Conservation (phyloP, 2,113 vertebrate species). For the Ellobius talpinus region DNA sequence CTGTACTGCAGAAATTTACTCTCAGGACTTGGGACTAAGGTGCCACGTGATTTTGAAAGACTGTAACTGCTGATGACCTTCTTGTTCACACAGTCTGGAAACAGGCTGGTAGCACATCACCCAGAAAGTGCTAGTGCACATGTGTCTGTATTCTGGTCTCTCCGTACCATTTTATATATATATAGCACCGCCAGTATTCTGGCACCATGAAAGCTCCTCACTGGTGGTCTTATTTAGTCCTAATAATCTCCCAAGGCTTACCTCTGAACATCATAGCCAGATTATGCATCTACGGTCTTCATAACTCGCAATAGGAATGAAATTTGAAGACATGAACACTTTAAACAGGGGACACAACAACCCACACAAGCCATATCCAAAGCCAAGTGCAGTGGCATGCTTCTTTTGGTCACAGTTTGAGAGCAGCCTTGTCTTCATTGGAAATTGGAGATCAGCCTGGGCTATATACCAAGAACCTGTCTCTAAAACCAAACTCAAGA, state of each 20-base stretch:
- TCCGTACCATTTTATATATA: not conserved
- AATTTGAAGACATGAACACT: not conserved
- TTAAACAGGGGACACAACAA: not conserved
- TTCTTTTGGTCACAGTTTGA: not conserved
- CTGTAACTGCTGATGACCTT: not conserved
- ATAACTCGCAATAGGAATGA: not conserved
- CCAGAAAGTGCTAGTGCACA: not conserved
- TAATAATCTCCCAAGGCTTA: not conserved
- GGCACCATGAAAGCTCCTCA: not conserved
- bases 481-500: not conserved
- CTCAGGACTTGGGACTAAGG: constrained; percentile 6
- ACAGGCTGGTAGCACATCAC: not conserved
- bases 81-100: not conserved
- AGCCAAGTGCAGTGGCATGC: not conserved
- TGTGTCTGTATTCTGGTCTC: not conserved
- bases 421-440: not conserved
- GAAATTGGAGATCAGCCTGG: not conserved
- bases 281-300: not conserved
- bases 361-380: not conserved
- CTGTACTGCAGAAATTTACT: not conserved
- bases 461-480: not conserved
- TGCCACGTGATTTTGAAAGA: not conserved
- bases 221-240: not conserved
- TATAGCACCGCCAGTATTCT: not conserved
- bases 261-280: not conserved